Evolutionary conservation across 2,888 invertebrate genomes (phyloP).

Genomic region (Drosophila dives): DNA sequence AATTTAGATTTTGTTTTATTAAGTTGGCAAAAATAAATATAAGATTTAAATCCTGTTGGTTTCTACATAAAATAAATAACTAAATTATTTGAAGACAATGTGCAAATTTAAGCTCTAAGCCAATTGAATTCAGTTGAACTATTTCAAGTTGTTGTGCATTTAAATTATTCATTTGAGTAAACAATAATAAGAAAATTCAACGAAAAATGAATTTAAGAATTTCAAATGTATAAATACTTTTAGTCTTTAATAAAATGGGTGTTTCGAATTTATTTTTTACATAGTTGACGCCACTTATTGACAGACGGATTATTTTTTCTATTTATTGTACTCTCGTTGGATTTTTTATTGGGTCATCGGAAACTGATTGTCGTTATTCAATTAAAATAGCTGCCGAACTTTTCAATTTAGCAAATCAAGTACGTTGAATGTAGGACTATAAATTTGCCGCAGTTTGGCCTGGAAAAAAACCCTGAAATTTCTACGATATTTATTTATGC

Average conservation of each 20-base stretch:
- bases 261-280: conserved; percentile 2
- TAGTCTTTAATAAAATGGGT: neutral
- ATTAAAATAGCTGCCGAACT: conserved; percentile 49
- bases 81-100: neutral
- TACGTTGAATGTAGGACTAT: conserved; percentile 45
- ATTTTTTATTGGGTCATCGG: conserved; percentile 42
- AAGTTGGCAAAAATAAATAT: neutral
- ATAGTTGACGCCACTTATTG: conserved; percentile 26
- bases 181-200: neutral
- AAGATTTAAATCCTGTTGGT: neutral
- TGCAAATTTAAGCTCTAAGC: neutral
- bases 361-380: conserved; percentile 54
- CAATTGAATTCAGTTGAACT: neutral
- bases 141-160: neutral
- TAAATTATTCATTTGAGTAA: neutral
- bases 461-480: conserved; percentile 62
- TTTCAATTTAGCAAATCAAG: conserved; percentile 68
- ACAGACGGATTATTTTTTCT: conserved; percentile 15
- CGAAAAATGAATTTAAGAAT: neutral
- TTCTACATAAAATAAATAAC: neutral
- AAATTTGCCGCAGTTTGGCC: conserved; percentile 49
- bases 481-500: conserved; percentile 68
- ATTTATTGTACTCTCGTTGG: conserved; percentile 3
- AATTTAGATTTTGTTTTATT: neutral
- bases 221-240: neutral